Percentiles rank a stretch among this genome's conserved stretches.
These are phyloP conservation scores for Microdon myrmicae DNA, from an alignment of 2,888 invertebrate genomes.

Conservation along the genomic window DNA sequence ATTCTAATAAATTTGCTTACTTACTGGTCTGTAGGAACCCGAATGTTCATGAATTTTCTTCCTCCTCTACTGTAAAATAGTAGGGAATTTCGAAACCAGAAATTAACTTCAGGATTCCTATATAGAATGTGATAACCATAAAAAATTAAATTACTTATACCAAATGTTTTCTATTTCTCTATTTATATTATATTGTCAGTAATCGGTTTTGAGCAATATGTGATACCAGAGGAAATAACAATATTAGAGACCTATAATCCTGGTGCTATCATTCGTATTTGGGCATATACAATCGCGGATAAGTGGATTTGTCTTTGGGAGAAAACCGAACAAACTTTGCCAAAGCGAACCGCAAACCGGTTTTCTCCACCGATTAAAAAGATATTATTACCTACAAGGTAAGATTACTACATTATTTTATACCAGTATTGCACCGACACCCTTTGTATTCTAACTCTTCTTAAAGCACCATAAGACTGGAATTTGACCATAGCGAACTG, in stretches of 20 bases:
- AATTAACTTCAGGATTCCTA: too few relatives aligned
- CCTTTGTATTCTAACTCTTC: too few relatives aligned
- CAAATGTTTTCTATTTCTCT: too few relatives aligned
- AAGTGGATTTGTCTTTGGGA: constrained; percentile 84
- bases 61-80: too few relatives aligned
- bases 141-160: too few relatives aligned
- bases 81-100: background rate
- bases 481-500: constrained; percentile 83
- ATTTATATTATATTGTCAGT: constrained; percentile 61
- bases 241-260: constrained; percentile 89
- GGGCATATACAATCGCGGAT: constrained; percentile 71
- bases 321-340: constrained; percentile 65
- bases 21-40: background rate
- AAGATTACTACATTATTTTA: constrained; percentile 54
- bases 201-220: constrained; percentile 64
- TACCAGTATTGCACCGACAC: too few relatives aligned
- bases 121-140: too few relatives aligned
- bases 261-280: constrained; percentile 83
- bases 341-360: constrained; percentile 74
- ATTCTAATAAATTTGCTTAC: too few relatives aligned
- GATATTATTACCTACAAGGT: constrained; percentile 71
- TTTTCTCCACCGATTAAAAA: constrained; percentile 79
- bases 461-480: constrained; percentile 82
- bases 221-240: constrained; percentile 69
- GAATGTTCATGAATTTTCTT: too few relatives aligned